These are phyloP conservation scores for Halesus radiatus DNA, from an alignment of 1,140 invertebrate species.

Conservation along the genomic window DNA sequence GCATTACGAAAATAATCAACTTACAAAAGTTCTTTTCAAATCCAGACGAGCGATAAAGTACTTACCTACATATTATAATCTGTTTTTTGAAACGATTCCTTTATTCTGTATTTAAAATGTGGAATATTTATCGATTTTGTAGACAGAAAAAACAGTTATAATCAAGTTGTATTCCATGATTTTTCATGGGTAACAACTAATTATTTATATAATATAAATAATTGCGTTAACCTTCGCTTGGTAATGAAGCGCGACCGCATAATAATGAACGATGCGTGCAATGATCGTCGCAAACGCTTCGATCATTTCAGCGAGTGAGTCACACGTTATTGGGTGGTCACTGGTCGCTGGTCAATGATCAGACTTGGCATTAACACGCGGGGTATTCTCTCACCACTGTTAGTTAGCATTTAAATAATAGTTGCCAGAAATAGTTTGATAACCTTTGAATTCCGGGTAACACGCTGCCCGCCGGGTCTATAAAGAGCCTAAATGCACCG, in stretches of 20 bases:
- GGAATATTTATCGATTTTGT: too few relatives aligned
- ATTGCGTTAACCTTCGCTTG: not conserved
- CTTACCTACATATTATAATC: too few relatives aligned
- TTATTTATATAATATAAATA: not conserved
- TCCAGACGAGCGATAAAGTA: too few relatives aligned
- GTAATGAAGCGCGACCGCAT: too few relatives aligned
- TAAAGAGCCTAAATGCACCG: not conserved
- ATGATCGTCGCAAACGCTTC: not conserved
- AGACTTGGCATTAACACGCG: conserved; percentile 25
- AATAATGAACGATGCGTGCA: not conserved
- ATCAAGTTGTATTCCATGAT: not conserved
- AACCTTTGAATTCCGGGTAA: conserved; percentile 35
- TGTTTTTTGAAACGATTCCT: too few relatives aligned
- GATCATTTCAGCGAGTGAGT: not conserved
- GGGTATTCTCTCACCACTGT: conserved; percentile 13
- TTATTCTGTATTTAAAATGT: not conserved
- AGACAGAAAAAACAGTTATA: too few relatives aligned
- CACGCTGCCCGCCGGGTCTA: not conserved
- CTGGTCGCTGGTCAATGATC: not conserved
- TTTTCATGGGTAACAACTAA: not conserved
- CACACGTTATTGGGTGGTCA: conserved; percentile 12
- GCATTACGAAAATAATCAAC: too few relatives aligned
- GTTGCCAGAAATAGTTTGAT: conserved; percentile 33
- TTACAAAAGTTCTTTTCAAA: too few relatives aligned
- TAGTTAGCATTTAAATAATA: conserved; percentile 35